Evolutionary conservation across 23 tunicate species (phyloP), one percentile per base, ranked within the genome.

Genomic region (Halocynthia aurantium): DNA sequence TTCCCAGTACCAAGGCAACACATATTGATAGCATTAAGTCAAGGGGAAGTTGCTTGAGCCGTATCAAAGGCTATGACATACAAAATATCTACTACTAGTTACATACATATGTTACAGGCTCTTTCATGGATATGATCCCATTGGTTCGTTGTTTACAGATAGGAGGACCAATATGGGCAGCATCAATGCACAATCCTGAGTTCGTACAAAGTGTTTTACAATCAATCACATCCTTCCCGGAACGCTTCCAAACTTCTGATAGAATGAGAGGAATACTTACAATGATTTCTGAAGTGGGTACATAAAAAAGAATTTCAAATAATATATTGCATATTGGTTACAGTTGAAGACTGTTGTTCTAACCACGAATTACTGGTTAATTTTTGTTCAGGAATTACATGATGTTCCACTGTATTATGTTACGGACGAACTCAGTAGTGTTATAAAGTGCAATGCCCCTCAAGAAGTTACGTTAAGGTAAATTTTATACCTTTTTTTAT

Each of bases 111-210:
- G n/a, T n/a, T n/a, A n/a, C n/a, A n/a, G n/a, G n/a, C n/a, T n/a
- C 44, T 31, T 4, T 31, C 44, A 31, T 31, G 44, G 2, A 31
- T 31, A 31, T 31, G 44, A 31, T 31, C 44, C 44, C 44, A 31
- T 31, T 4, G 44, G 44, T 31, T 31, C 4, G 44, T 31, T 31
- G 44, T 52, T 76, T 82, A 11, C 22, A 88, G 95, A 72, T 88
- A 5, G 95, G 96, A 10, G 99, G 99, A 10, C 99, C 99, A 5
- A 80, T 73, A 55, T 94, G 99, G 99, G 88, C 85, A 70, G 87
- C 80, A 13, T 73, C 87, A 1, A n/a, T 94, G 55, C 79, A 94
- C 57, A 75, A 89, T 78, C 55, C 12, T 7, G 82, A 84, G 10
- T 94, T 94, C 68, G 80, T 86, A 6, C 31, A 65, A 19, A 52